Percentiles rank a stretch among this genome's conserved stretches.
These are phyloP conservation scores for Phaethornis superciliosus DNA, from an alignment of 2,113 vertebrate species.

Conservation along the genomic window DNA sequence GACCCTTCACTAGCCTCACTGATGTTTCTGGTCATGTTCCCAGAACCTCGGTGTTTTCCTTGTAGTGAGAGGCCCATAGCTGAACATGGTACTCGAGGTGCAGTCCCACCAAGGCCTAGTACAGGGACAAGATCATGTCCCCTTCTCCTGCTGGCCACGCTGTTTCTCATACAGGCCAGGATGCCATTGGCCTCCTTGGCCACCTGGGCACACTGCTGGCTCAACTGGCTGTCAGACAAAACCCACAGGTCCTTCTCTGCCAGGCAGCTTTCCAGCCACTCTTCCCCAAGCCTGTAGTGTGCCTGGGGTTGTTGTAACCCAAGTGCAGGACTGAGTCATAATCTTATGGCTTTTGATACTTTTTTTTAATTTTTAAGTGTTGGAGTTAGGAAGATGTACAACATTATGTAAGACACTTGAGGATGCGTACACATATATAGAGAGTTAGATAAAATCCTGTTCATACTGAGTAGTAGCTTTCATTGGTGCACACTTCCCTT, in stretches of 20 bases:
- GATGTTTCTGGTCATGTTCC: accelerated
- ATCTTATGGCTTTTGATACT: not conserved
- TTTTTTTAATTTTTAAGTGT: not conserved
- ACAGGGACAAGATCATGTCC: accelerated
- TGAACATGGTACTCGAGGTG: accelerated
- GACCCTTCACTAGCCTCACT: accelerated
- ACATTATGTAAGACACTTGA: not conserved
- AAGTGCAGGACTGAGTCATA: not conserved
- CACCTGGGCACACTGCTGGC: not conserved
- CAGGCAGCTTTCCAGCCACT: accelerated
- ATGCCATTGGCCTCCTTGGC: not conserved
- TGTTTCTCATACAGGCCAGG: not conserved
- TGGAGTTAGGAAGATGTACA: not conserved
- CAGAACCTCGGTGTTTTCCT: not conserved
- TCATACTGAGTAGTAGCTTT: not conserved
- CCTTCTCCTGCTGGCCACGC: not conserved
- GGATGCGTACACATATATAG: not conserved
- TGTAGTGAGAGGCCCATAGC: not conserved
- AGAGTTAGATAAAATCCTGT: not conserved
- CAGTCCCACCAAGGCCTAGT: accelerated
- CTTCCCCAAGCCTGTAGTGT: not conserved
- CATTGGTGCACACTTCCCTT: not conserved
- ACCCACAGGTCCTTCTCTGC: not conserved
- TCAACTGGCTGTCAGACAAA: accelerated
- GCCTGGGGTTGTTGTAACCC: not conserved